These are phyloP conservation scores for Tillus elongatus DNA, from an alignment of 2,888 invertebrate species.

Conservation along the genomic window DNA sequence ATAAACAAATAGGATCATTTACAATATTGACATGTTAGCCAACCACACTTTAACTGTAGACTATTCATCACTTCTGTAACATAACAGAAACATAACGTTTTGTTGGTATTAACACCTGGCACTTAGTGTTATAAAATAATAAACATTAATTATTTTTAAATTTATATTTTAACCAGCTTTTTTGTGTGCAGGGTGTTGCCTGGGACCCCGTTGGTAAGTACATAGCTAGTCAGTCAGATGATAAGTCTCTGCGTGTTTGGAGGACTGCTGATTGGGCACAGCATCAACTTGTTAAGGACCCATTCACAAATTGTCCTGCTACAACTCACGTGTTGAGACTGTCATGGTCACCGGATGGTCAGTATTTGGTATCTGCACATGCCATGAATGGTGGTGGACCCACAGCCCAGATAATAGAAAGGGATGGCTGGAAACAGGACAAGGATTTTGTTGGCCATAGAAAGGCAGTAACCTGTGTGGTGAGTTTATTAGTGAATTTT, in stretches of 20 bases:
- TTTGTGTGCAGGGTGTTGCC: conserved; percentile 61
- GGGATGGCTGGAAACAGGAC: conserved; percentile 89
- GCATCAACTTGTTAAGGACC: conserved; percentile 76
- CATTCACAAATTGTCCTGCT: conserved; percentile 78
- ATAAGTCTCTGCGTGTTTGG: conserved; percentile 90
- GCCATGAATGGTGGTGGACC: conserved; percentile 98
- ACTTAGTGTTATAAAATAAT: no score
- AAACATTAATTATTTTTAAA: no score
- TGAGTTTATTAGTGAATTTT: no score
- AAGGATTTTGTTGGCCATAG: conserved; percentile 97
- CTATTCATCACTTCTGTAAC: no score
- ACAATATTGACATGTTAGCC: no score
- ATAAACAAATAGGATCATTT: no score
- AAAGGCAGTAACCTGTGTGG: conserved; percentile 92
- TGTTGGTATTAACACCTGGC: no score
- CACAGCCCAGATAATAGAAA: conserved; percentile 90
- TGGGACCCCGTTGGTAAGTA: conserved; percentile 99
- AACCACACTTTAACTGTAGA: no score
- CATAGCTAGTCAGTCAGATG: conserved; percentile 93
- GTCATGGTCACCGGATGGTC: conserved; percentile 97
- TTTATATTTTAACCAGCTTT: no score
- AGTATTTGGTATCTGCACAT: conserved; percentile 93
- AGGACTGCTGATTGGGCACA: conserved; percentile 91
- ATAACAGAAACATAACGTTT: no score
- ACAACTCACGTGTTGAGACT: conserved; percentile 89